Evolutionary conservation across 35 echinoderm and acorn worm species (phyloP), one percentile per base, ranked within the genome.

Genomic region (Heliocidaris tuberculata): DNA sequence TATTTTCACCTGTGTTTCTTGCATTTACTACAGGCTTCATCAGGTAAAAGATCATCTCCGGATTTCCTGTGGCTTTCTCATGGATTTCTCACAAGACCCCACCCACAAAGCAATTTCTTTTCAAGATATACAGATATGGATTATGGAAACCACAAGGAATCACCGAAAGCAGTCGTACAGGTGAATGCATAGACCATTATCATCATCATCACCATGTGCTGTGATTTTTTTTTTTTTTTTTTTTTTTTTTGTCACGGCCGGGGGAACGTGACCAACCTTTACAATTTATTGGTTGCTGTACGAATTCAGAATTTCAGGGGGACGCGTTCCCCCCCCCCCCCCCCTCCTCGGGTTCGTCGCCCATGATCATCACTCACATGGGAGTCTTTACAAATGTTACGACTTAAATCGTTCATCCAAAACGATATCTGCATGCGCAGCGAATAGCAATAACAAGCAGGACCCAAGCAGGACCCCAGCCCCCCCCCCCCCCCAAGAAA

Each of bases 1-100:
- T 42, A 30, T 89, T 89, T 88, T 89, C 47, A 8, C 24, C 24
- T 89, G 87, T 89, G 0, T 89, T 89, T 47, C 47, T 89, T 89
- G 15, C 24, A 47, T 32, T 89, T 89, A 19, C 70, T 19, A 2
- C 47, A 89, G 87, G 87, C 87, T 27, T 48, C 31, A 24, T 89
- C 87, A 42, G 87, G 87, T 89, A 89, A 89, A 48, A 13, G 87
- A 24, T 47, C 87, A 89, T 48, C 87, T 42, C 87, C 87, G 31
- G 87, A 32, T 15, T 89, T 89, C 10, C 12, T 89, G 2, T 89
- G 87, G 87, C 87, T 31, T 89, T 89, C 31, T 3, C 16, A 32
- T 89, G 31, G 19, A 47, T 48, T 32, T 30, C 47, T 88, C 47
- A 17, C 86, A 5, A 32, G 31, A 15, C 31, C 86, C 87, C 31